Percentiles rank a stretch among this genome's conserved stretches.
Evolutionary conservation across 1,140 invertebrate species (phyloP).

Genomic region (Drosophila eugracilis): DNA sequence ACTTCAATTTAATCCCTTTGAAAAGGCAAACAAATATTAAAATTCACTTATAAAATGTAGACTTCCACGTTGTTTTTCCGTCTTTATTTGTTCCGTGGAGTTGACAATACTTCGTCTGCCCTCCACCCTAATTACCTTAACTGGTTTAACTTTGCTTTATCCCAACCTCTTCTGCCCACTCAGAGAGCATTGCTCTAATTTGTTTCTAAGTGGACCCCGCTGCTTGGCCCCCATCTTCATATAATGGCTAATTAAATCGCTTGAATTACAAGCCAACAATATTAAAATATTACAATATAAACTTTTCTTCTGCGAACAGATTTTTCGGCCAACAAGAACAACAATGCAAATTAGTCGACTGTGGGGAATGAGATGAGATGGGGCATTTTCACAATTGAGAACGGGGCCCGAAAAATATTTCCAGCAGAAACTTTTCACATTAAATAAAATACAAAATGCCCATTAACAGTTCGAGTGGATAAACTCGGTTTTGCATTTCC

Average conservation of each 20-base stretch:
- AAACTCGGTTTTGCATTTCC: constrained; percentile 77
- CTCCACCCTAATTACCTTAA: constrained; percentile 17
- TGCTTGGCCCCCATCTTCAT: constrained; percentile 12
- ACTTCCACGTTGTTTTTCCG: background rate
- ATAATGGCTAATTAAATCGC: constrained; percentile 81
- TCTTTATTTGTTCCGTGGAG: background rate
- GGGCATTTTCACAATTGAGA: constrained; percentile 41
- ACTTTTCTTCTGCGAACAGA: constrained; percentile 68
- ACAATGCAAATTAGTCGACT: constrained; percentile 24
- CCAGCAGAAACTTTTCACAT: constrained; percentile 78
- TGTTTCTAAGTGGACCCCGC: constrained; percentile 69
- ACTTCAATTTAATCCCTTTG: background rate
- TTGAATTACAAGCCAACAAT: constrained; percentile 79
- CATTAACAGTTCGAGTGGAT: constrained; percentile 83
- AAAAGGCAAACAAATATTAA: background rate
- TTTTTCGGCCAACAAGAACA: constrained; percentile 34
- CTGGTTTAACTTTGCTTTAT: constrained; percentile 3
- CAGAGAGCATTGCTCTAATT: constrained; percentile 66
- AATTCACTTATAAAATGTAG: background rate
- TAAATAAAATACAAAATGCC: constrained; percentile 84
- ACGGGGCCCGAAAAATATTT: constrained; percentile 61
- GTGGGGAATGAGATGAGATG: background rate
- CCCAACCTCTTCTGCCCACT: background rate
- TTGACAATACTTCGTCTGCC: constrained; percentile 19
- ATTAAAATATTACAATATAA: constrained; percentile 83